phyloP scores from a whole-genome alignment of 2,888 invertebrate species.

The Epistrophe eligans region DNA sequence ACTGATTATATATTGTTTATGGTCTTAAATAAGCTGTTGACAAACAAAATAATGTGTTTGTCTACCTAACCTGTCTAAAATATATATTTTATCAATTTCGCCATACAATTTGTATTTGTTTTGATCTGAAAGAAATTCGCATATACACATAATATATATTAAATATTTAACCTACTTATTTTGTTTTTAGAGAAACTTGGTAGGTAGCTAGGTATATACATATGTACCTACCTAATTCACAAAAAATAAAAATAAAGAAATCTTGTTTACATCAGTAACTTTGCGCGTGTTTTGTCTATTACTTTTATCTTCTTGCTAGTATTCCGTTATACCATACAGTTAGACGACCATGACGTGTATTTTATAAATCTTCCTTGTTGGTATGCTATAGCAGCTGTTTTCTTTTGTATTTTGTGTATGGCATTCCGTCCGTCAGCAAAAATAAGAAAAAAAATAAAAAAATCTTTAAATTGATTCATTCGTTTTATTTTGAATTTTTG shows the following conservation, averaged over 20 bases:
- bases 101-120: neutral
- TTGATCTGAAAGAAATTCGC: constrained; percentile 15
- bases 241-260: constrained; percentile 33
- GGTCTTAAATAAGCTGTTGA: neutral
- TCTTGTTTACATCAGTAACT: constrained; percentile 38
- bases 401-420: constrained; percentile 3
- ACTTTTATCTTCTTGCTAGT: constrained; percentile 8
- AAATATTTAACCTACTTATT: constrained; percentile 45
- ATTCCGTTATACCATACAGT: constrained; percentile 7
- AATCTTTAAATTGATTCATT: constrained; percentile 46
- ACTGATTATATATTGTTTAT: no score
- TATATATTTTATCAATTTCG: neutral
- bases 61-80: neutral
- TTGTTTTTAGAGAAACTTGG: constrained; percentile 25
- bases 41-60: neutral
- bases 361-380: constrained; percentile 24
- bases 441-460: neutral
- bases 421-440: neutral
- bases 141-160: constrained; percentile 11
- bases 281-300: constrained; percentile 23
- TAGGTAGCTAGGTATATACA: no score
- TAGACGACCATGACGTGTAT: constrained; percentile 32
- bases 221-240: constrained; percentile 1
- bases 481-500: constrained; percentile 30
- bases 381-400: constrained; percentile 33